Evolutionary conservation across 2,113 vertebrate species (phyloP).

Genomic region (Phainopepla nitens): DNA sequence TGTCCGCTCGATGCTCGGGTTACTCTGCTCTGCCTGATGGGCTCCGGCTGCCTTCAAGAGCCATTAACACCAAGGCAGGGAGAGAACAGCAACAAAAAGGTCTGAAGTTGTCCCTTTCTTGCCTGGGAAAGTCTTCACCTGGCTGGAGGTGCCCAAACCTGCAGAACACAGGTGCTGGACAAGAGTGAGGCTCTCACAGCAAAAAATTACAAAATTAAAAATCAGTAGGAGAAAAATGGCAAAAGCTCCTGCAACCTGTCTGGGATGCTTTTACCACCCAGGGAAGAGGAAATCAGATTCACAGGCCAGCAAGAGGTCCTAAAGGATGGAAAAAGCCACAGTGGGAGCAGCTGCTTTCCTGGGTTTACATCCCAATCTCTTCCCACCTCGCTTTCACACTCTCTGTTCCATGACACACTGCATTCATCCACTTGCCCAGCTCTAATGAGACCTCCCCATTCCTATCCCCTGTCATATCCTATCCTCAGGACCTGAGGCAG

Average conservation of each 20-base stretch:
- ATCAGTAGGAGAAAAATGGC: not conserved
- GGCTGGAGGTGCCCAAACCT: not conserved
- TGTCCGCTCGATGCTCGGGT: not conserved
- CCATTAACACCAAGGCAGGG: slow-evolving; percentile 62
- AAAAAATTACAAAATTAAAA: not conserved
- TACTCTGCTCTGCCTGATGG: not conserved
- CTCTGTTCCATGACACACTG: not conserved
- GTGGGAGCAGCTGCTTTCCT: not conserved
- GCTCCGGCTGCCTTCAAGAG: slow-evolving; percentile 67
- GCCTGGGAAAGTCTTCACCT: not conserved
- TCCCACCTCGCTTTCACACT: not conserved
- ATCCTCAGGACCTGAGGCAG: not conserved
- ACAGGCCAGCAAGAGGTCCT: rapidly evolving
- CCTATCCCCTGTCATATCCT: rapidly evolving
- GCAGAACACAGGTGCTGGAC: not conserved
- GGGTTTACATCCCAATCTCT: not conserved
- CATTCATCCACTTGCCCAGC: not conserved
- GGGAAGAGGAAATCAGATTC: not conserved
- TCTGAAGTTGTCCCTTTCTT: rapidly evolving
- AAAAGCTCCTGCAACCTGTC: not conserved
- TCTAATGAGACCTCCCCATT: rapidly evolving
- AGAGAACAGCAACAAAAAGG: not conserved
- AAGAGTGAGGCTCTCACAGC: not conserved
- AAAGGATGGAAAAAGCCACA: not conserved
- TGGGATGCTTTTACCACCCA: not conserved